Base-by-base conservation (phyloP, 2,797 vertebrate genomes). In the Diglossa cyanea region DNA sequence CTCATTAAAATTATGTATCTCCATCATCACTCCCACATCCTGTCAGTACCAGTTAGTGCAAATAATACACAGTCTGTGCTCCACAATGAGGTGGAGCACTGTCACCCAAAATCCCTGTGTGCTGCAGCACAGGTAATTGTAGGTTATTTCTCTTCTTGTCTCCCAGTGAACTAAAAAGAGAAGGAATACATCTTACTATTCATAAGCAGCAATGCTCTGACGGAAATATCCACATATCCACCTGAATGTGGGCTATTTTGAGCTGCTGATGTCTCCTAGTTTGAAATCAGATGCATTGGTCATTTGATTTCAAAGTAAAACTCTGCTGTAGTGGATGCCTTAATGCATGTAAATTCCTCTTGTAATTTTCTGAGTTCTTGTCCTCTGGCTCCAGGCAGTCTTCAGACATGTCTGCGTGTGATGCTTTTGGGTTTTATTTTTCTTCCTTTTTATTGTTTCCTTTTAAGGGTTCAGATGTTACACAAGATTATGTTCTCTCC, bases 1-100 rank as follows among this genome's bases (percentile, higher is more conserved):
- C 91, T 96, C 95, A 95, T 97, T 96, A 94, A 96, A 94, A 91
- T 91, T 40, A 90, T 76, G 83, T 75, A n/a, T 94, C 95, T 96
- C 78, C 51, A 26, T 85, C 85, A 88, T 65, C 81, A 65, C 86
- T 90, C 54, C 87, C 76, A 37, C 70, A 74, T 54, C 89, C 90
- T 93, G 61, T 71, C 95, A 76, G 20, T 44, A 74, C 4, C 58
- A 50, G 61, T 87, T 93, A 78, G 44, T 31, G 67, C 47, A 94
- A 39, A 25, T 40, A 21, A 89, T 79, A 67, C 45, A 14, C 21
- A 57, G 87, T 35, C 54, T 91, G 79, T 90, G 94, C 60, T 75
- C 71, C 70, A 26, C 55, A 8, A 94, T 67, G 21, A 55, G 51
- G 39, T 58, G 50, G 28, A 76, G n/a, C 23, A 7, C 26, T 40